phyloP scores from a whole-genome alignment of 1,140 invertebrate species.

The Nymphalis io region DNA sequence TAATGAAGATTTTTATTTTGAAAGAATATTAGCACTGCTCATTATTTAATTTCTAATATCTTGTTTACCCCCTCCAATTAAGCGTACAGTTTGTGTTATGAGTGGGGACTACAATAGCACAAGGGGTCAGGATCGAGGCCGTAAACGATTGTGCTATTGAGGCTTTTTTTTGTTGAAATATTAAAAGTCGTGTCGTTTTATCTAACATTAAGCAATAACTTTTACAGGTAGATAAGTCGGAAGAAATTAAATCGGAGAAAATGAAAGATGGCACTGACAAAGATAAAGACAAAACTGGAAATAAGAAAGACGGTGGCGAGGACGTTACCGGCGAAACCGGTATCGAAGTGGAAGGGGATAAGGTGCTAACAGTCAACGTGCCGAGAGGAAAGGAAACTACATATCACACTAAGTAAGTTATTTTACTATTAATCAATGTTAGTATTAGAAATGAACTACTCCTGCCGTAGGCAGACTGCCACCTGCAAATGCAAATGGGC shows the following conservation, averaged over 20 bases:
- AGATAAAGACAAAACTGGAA: conserved; percentile 78
- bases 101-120: no score
- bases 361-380: conserved; percentile 85
- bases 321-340: conserved; percentile 75
- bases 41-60: no score
- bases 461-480: no score
- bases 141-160: no score
- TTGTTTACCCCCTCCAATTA: no score
- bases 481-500: no score
- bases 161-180: no score
- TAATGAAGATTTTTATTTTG: no score
- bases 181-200: conserved; percentile 12
- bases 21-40: no score
- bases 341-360: conserved; percentile 89
- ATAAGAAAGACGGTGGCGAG: conserved; percentile 76
- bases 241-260: conserved; percentile 80
- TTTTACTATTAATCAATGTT: not conserved
- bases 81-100: no score
- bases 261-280: conserved; percentile 77
- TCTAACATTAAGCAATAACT: not conserved
- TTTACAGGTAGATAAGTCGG: conserved; percentile 71
- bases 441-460: no score
- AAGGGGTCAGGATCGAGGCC: no score
- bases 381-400: conserved; percentile 86
- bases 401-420: conserved; percentile 80